Conservation (phyloP, 2,797 vertebrate genomes). For the Epinephelus awoara region DNA sequence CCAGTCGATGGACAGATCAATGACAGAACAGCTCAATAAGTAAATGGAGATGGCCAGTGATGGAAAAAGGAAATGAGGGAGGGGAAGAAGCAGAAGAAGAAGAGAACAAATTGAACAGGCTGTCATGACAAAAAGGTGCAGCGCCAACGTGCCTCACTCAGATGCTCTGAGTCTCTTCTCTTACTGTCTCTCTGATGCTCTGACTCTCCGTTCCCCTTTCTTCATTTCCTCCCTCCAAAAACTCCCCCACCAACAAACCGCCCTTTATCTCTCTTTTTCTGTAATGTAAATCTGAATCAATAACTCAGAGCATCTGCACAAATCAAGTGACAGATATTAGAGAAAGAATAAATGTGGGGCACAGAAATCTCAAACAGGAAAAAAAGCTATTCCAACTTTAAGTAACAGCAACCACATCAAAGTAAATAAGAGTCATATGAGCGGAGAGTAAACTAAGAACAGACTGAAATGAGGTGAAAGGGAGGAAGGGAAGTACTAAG, state of each 20-base stretch:
- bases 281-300: conserved; percentile 20
- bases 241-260: too few species aligned
- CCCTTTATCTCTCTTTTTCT: not conserved
- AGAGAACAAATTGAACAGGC: conserved; percentile 80
- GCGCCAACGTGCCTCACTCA: conserved; percentile 43
- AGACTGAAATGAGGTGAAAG: conserved; percentile 12
- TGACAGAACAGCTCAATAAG: conserved; percentile 86
- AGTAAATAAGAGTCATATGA: conserved; percentile 30
- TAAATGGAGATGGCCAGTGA: conserved; percentile 85
- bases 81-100: conserved; percentile 68
- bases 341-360: conserved; percentile 7
- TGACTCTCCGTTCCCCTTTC: not conserved
- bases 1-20: conserved; percentile 85
- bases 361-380: conserved; percentile 25
- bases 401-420: conserved; percentile 26
- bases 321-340: conserved; percentile 3
- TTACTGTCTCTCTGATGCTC: conserved; percentile 4
- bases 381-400: conserved; percentile 1
- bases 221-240: not conserved
- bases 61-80: conserved; percentile 81
- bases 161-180: conserved; percentile 31
- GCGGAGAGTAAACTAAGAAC: conserved; percentile 19
- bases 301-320: not conserved
- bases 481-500: not conserved
- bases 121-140: conserved; percentile 75